Evolutionary conservation across 35 echinoderm and acorn worm genomes (phyloP), one percentile per base, ranked within the genome.

Genomic region (Anneissia japonica): DNA sequence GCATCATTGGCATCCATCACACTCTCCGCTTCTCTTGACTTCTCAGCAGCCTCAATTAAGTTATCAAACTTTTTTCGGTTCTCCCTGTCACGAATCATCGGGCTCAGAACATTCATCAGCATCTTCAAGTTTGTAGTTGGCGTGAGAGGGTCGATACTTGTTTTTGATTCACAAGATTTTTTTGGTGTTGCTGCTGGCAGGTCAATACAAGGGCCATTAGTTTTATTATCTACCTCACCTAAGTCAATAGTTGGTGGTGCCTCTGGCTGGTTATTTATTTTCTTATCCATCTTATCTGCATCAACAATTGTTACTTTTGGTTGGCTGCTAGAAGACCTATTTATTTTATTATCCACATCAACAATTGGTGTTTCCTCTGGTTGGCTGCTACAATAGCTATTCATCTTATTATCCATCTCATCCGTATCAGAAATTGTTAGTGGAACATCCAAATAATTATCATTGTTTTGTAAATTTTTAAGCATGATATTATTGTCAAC

Each of bases 101-200:
- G 96, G 45, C 92, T 94, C 31, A 81, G 86, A 0, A 87, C 96
- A 76, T 90, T 94, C 3, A 89, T 82, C 14, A 94, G 84, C 72
- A 94, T 88, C 77, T 99, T 94, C 21, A 94, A 84, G 80, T 99
- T 99, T 13, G 96, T 86, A 36, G 96, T 99, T 30, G 96, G 96
- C 43, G 95, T 94, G n/a, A 99, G 30, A 2, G 96, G 96, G 55
- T 89, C 87, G 11, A 86, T n/a, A n/a, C 46, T 41, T 11, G 85
- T 23, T 0, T 4, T 37, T 34, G 55, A 28, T 10, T 32, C 46
- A 17, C 55, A 73, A 14, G 19, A 39, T 37, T 89, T 89, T 43
- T 99, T 99, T 32, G 89, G 94, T 55, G 92, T 92, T n/a, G 87
- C 91, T 19, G 89, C 80, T 28, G 95, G 91, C 28, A 39, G 35